Evolutionary conservation across 2,888 invertebrate genomes (phyloP).

Genomic region (Archaeoteleia sp.): DNA sequence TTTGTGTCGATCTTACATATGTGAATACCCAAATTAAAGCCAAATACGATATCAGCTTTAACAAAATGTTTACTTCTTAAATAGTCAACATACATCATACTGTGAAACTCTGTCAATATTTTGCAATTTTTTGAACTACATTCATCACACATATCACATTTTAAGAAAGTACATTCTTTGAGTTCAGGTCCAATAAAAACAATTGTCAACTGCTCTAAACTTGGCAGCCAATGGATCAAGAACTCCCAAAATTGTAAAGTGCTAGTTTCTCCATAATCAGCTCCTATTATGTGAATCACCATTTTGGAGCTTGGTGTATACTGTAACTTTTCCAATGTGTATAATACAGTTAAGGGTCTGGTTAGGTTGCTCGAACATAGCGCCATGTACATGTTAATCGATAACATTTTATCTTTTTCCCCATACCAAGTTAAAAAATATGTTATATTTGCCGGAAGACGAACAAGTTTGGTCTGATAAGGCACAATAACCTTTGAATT

Average conservation of each 20-base stretch:
- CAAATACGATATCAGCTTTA: constrained; percentile 63
- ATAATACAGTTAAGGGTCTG: constrained; percentile 64
- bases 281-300: constrained; percentile 71
- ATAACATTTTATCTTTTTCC: constrained; percentile 42
- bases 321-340: constrained; percentile 58
- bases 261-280: constrained; percentile 64
- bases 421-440: constrained; percentile 57
- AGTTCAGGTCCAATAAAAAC: constrained; percentile 69
- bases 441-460: constrained; percentile 59
- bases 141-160: constrained; percentile 55
- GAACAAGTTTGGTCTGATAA: constrained; percentile 48
- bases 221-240: constrained; percentile 67
- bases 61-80: too few species aligned
- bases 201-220: constrained; percentile 57
- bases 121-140: constrained; percentile 54
- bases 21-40: constrained; percentile 66
- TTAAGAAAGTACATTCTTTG: constrained; percentile 32
- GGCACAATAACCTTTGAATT: too few species aligned
- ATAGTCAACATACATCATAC: constrained; percentile 60
- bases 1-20: constrained; percentile 53
- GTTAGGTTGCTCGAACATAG: constrained; percentile 63
- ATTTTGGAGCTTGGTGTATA: too few species aligned
- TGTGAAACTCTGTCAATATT: constrained; percentile 49
- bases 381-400: constrained; percentile 50
- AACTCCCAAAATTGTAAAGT: constrained; percentile 66